Conservation (phyloP, 2,113 vertebrate genomes). For the Hippocampus mohnikei region DNA sequence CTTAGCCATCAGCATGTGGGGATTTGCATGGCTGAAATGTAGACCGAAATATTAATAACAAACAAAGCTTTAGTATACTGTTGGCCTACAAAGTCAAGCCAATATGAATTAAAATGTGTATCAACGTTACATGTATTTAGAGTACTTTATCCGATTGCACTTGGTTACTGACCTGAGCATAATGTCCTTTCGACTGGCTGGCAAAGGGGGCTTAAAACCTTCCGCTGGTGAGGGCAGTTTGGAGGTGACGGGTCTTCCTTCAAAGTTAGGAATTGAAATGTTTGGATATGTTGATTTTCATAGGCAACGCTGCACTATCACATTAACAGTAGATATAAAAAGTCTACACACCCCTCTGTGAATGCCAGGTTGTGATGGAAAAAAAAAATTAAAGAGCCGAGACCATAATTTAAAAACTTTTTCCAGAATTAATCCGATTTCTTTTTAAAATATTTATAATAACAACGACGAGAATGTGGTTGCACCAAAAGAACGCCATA, state of each 20-base stretch:
- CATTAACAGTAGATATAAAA: neutral
- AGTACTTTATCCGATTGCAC: neutral
- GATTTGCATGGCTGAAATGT: slow-evolving; percentile 47
- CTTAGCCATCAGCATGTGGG: slow-evolving; percentile 36
- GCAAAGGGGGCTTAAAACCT: slow-evolving; percentile 43
- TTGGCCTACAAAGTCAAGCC: neutral
- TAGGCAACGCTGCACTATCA: neutral
- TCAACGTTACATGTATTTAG: neutral
- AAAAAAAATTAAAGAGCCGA: too few species aligned
- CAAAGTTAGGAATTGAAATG: slow-evolving; percentile 27
- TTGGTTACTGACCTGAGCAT: slow-evolving; percentile 49
- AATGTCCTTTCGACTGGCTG: slow-evolving; percentile 43
- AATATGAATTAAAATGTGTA: neutral
- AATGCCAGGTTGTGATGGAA: too few species aligned
- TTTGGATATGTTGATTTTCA: neutral
- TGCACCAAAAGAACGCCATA: too few species aligned
- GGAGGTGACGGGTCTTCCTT: slow-evolving; percentile 25
- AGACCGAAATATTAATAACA: slow-evolving; percentile 12
- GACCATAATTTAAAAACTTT: too few species aligned
- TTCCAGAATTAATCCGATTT: too few species aligned
- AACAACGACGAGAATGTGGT: too few species aligned
- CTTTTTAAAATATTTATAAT: too few species aligned
- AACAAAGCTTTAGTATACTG: neutral
- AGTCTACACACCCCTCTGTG: too few species aligned
- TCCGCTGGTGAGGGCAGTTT: slow-evolving; percentile 40